Evolutionary conservation across 92 coral and sea anemone genomes (phyloP), one percentile per base, ranked within the genome.

Genomic region (Porites divaricata): DNA sequence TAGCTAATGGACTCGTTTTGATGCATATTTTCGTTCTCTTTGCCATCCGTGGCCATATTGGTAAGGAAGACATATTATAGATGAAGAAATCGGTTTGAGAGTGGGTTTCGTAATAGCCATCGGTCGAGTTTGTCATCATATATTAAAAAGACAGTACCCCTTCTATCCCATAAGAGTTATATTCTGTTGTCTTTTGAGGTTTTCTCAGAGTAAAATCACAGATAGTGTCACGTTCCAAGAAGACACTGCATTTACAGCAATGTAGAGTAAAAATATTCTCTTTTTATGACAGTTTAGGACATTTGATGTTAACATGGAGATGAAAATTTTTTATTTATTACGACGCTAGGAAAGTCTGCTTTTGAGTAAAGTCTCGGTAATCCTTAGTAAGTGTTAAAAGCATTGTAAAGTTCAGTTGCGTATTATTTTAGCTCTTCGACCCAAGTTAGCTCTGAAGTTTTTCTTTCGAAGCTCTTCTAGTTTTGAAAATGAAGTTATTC

Each of bases 21-120:
- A 81, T 26, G 84, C 1, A 11, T 1, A 25, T 49, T 67, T 84
- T 81, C 82, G 49, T 87, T 70, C 98, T 92, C 93, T 92, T 94
- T 89, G 88, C 87, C 92, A 79, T 83, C 89, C 92, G 98, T 89
- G 98, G 98, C 98, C 98, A 94, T 94, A 94, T 92, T 94, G 98
- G 98, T 94, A 88, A 92, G 98, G 56, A 87, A 16, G 2, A 12
- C n/a, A 0, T 25, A 24, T 58, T 9, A 13, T 57, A 1, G n/a
- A 0, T 41, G 35, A 12, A 41, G 71, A 49, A 66, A 84, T 84
- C 88, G 77, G 66, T 8, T 13, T 67, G 25, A 74, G 14, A n/a
- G 28, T 56, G 22, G 78, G 63, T 70, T 41, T 63, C 24, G 74
- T 41, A 51, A 16, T 22, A 20, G 28, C 75, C 79, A 80, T 80